Percentiles rank a stretch among this genome's conserved stretches.
These are phyloP conservation scores for Acanthosoma haemorrhoidale DNA, from an alignment of 2,888 invertebrate species.

Conservation along the genomic window DNA sequence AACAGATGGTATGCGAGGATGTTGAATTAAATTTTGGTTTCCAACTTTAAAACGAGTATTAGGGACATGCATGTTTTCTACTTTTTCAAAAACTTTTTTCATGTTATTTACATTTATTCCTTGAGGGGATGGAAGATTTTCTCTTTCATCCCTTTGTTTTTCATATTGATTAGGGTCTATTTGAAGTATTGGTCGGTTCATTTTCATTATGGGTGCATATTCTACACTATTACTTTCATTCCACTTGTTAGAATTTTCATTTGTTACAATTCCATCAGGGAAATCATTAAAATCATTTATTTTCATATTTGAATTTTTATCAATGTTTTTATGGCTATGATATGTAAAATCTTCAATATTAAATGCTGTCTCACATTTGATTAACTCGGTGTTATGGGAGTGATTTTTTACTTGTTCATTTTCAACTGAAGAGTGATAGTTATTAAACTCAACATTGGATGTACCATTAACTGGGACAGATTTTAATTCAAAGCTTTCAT, in stretches of 20 bases:
- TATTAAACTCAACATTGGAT: neutral
- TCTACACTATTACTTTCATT: neutral
- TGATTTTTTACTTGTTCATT: neutral
- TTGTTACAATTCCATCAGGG: neutral
- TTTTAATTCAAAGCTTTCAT: constrained; percentile 38
- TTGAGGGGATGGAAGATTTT: neutral
- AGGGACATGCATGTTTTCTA: constrained; percentile 43
- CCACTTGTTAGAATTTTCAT: constrained; percentile 10
- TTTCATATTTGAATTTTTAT: constrained; percentile 24
- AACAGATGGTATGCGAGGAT: constrained; percentile 52
- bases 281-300: constrained; percentile 18
- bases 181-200: neutral
- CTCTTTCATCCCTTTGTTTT: constrained; percentile 11
- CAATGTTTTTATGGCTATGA: constrained; percentile 9
- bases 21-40: constrained; percentile 40
- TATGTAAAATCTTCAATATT: constrained; percentile 20
- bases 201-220: neutral
- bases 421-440: neutral
- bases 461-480: constrained; percentile 8
- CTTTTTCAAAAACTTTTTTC: constrained; percentile 55
- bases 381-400: neutral
- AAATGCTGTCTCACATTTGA: constrained; percentile 17
- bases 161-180: constrained; percentile 10
- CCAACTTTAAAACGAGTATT: constrained; percentile 31
- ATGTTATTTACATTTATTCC: constrained; percentile 52